Conservation (phyloP, 1,140 invertebrate species). For the Orius insidiosus region DNA sequence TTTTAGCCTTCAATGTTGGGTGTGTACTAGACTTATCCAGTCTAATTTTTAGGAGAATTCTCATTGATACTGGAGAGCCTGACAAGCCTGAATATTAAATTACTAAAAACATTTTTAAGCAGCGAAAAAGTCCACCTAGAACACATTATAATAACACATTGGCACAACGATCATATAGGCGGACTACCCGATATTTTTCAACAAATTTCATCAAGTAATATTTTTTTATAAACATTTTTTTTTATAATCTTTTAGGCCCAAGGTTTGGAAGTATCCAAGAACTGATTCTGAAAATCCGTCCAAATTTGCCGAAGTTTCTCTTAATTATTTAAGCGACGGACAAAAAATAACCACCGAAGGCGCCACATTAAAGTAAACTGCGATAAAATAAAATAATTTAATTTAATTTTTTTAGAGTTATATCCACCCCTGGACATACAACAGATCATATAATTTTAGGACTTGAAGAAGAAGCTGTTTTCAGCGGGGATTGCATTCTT, state of each 20-base stretch:
- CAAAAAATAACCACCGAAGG: constrained; percentile 70
- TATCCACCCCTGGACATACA: constrained; percentile 89
- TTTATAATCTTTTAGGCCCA: constrained; percentile 29
- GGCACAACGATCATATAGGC: constrained; percentile 92
- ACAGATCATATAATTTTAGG: constrained; percentile 77
- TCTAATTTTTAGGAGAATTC: constrained; percentile 63
- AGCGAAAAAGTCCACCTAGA: constrained; percentile 57
- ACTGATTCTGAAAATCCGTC: constrained; percentile 15
- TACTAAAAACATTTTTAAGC: constrained; percentile 18
- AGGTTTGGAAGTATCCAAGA: constrained; percentile 27
- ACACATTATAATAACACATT: constrained; percentile 84
- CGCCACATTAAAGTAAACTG: constrained; percentile 50
- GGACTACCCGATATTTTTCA: constrained; percentile 56
- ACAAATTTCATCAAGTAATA: constrained; percentile 23
- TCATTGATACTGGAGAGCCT: constrained; percentile 80
- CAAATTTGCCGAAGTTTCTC: constrained; percentile 6
- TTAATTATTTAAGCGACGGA: constrained; percentile 52
- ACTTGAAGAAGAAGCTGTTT: constrained; percentile 71
- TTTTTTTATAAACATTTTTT: neutral
- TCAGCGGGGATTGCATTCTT: constrained; percentile 88
- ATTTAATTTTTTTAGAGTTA: constrained; percentile 32
- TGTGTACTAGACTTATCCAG: no score
- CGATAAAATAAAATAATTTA: neutral
- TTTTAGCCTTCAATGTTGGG: no score
- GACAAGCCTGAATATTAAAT: constrained; percentile 32